phyloP scores from a whole-genome alignment of 2,888 invertebrate species.

The Scelioninae gen. 1 region DNA sequence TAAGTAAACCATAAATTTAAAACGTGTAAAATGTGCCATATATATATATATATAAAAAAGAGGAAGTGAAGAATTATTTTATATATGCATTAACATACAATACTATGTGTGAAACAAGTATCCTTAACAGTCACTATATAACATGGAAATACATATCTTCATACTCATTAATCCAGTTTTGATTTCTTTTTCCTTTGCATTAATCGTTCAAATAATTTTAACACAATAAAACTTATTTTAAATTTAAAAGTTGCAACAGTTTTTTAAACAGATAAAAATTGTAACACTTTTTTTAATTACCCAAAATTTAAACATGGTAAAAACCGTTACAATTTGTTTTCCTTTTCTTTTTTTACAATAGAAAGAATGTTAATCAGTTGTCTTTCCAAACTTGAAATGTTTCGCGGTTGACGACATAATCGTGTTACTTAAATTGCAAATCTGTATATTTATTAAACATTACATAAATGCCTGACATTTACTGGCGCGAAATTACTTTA shows the following conservation, averaged over 20 bases:
- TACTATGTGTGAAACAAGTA: conserved; percentile 45
- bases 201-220: no score
- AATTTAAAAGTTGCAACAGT: no score
- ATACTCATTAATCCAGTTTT: conserved; percentile 58
- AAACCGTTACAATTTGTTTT: no score
- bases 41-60: conserved; percentile 30
- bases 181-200: conserved; percentile 42
- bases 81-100: conserved; percentile 62
- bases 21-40: conserved; percentile 43
- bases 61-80: conserved; percentile 62
- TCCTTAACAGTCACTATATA: conserved; percentile 55
- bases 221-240: not conserved
- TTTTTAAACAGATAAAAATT: no score
- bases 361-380: conserved; percentile 31
- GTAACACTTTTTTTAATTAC: no score
- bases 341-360: not conserved
- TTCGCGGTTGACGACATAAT: conserved; percentile 38
- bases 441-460: conserved; percentile 57
- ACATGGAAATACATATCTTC: conserved; percentile 36
- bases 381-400: conserved; percentile 37
- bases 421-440: conserved; percentile 50
- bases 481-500: conserved; percentile 53
- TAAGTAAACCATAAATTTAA: conserved; percentile 22
- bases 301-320: no score
- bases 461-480: conserved; percentile 59